A percentile compares a stretch with the other conserved stretches of the same genome.
phyloP scores from a whole-genome alignment of 1,140 invertebrate species.

The Dreissena rostriformis region DNA sequence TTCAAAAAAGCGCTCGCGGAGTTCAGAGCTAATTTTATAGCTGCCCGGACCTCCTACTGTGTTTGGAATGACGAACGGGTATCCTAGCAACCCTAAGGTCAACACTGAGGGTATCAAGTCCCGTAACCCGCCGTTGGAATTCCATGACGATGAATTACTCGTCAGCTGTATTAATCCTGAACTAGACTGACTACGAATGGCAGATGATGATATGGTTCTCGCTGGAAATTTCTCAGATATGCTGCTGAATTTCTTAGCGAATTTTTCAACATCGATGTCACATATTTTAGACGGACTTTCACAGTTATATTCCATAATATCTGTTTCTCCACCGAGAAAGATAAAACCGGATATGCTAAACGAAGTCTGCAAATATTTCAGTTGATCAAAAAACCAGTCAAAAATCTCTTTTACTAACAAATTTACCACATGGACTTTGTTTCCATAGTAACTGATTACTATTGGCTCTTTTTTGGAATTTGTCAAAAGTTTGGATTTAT shows the following conservation, averaged over 20 bases:
- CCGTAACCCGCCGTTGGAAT: conserved; percentile 89
- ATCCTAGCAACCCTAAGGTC: conserved; percentile 92
- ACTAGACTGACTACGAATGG: conserved; percentile 88
- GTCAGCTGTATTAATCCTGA: conserved; percentile 93
- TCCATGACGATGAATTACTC: conserved; percentile 92
- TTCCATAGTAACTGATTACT: conserved; percentile 2
- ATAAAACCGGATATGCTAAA: conserved; percentile 32
- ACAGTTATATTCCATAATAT: background rate
- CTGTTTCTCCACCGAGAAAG: conserved; percentile 11
- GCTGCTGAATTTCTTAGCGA: conserved; percentile 45
- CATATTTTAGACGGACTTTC: background rate
- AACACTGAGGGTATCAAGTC: conserved; percentile 91
- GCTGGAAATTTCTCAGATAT: conserved; percentile 45
- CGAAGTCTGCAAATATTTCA: conserved; percentile 5
- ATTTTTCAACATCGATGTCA: conserved; percentile 47
- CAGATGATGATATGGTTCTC: conserved; percentile 85
- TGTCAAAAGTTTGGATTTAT: conserved; percentile 1
- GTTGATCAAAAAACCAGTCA: conserved; percentile 34
- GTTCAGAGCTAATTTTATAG: conserved; percentile 55
- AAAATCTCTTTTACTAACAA: conserved; percentile 3
- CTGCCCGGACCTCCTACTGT: conserved; percentile 95
- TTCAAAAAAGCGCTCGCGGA: conserved; percentile 76
- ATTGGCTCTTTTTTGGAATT: conserved; percentile 14
- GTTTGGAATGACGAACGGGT: conserved; percentile 92
- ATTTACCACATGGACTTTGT: conserved; percentile 35